Evolutionary conservation across 2,113 vertebrate species (phyloP).

Genomic region (Irena cyanogastra): DNA sequence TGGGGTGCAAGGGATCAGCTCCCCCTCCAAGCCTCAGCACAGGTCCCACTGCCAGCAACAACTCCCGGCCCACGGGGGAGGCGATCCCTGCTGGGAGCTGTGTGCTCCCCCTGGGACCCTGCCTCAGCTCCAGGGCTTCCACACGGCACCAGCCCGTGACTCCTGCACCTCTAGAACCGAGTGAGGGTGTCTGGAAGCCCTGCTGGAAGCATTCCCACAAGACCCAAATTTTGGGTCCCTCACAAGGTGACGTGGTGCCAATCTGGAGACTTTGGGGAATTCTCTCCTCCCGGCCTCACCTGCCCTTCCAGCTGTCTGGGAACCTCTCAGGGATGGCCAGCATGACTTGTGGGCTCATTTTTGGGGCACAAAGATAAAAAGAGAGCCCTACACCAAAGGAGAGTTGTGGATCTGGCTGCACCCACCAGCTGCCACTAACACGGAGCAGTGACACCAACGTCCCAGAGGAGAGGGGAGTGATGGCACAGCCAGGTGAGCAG

Average conservation of each 20-base stretch:
- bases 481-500: accelerated
- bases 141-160: accelerated
- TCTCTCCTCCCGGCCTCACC: background rate
- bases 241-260: accelerated
- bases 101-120: accelerated
- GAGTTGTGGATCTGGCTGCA: accelerated
- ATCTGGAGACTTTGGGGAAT: background rate
- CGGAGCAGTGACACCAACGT: background rate
- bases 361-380: background rate
- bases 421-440: background rate
- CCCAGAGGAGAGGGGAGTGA: background rate
- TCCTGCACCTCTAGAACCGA: background rate
- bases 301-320: background rate
- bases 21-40: constrained; percentile 18
- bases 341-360: accelerated
- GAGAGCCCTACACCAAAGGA: background rate
- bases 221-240: background rate
- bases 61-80: accelerated
- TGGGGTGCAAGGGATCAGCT: background rate
- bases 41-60: constrained; percentile 14
- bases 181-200: background rate
- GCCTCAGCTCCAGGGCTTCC: background rate
- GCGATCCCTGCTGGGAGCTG: background rate
- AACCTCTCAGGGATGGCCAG: background rate
- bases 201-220: background rate